These are phyloP conservation scores for Blastomussa wellsi DNA, from an alignment of 92 coral and sea anemone genomes.

Conservation along the genomic window DNA sequence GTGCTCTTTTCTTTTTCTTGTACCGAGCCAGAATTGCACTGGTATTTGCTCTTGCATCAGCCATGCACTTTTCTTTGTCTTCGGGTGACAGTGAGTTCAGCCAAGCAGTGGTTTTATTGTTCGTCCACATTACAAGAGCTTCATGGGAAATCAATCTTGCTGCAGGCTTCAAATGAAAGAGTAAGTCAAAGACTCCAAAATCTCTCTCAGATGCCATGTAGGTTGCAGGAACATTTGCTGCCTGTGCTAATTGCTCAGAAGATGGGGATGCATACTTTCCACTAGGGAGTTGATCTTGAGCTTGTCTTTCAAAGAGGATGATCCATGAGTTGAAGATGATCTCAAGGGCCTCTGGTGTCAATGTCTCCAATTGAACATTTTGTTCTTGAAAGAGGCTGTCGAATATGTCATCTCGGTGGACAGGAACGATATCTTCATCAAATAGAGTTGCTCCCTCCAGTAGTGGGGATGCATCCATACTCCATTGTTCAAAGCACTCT, in stretches of 20 bases:
- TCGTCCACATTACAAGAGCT: slow-evolving; percentile 52
- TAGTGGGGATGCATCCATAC: slow-evolving; percentile 27
- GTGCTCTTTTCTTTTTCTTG: slow-evolving; percentile 38
- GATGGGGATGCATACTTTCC: slow-evolving; percentile 48
- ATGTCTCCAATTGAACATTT: slow-evolving; percentile 43
- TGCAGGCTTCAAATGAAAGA: slow-evolving; percentile 45
- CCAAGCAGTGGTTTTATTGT: slow-evolving; percentile 45
- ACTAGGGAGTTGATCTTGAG: slow-evolving; percentile 27
- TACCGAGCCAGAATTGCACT: not conserved
- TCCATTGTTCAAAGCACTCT: slow-evolving; percentile 34
- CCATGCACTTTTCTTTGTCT: slow-evolving; percentile 31
- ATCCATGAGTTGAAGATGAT: slow-evolving; percentile 41
- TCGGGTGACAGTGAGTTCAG: slow-evolving; percentile 40
- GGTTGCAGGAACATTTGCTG: slow-evolving; percentile 44
- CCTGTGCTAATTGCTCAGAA: slow-evolving; percentile 42
- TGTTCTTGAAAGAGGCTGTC: slow-evolving; percentile 44
- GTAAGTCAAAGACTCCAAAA: slow-evolving; percentile 30
- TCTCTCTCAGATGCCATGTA: slow-evolving; percentile 53
- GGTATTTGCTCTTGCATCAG: not conserved
- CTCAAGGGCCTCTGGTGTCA: slow-evolving; percentile 54
- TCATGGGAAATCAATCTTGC: slow-evolving; percentile 50
- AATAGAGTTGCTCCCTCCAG: slow-evolving; percentile 48
- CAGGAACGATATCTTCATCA: slow-evolving; percentile 34
- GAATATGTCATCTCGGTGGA: slow-evolving; percentile 44
- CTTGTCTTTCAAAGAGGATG: slow-evolving; percentile 33